Conservation (phyloP, 2,113 vertebrate species). For the Microcebus lehilahytsara region DNA sequence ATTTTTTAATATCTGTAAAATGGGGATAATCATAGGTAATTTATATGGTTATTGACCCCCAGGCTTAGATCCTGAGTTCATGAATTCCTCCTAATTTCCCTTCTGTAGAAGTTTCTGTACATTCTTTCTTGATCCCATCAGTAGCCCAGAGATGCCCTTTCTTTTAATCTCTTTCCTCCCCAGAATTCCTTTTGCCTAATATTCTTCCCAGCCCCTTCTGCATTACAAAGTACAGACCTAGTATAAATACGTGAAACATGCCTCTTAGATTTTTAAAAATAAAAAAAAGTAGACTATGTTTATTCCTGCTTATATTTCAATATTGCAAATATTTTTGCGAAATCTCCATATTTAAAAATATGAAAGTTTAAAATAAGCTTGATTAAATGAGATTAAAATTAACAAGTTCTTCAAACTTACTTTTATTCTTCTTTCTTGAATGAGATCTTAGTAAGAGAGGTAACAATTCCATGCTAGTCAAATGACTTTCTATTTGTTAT, state of each 20-base stretch:
- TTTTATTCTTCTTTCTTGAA: background rate
- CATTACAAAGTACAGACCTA: background rate
- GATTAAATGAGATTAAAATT: conserved; percentile 33
- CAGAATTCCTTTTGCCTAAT: background rate
- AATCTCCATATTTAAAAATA: conserved; percentile 52
- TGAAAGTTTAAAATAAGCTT: background rate
- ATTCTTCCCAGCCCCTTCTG: background rate
- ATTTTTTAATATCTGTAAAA: background rate
- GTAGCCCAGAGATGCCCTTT: background rate
- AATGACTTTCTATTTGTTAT: background rate
- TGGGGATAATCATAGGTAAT: background rate
- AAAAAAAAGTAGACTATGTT: background rate
- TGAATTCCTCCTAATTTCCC: background rate
- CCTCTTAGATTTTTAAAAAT: background rate
- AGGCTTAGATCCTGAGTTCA: background rate
- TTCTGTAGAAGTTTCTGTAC: background rate
- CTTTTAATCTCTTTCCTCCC: background rate
- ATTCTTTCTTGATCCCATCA: background rate
- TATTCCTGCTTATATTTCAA: conserved; percentile 15
- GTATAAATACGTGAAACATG: background rate
- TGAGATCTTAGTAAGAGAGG: background rate
- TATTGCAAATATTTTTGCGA: background rate
- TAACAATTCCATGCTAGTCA: background rate
- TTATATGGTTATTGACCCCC: background rate
- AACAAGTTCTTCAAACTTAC: conserved; percentile 1